Percentiles rank a stretch among this genome's conserved stretches.
These are phyloP conservation scores for Chondrosia reniformis DNA, from an alignment of 37 sponge, comb jelly and placozoan genomes.

Conservation along the genomic window DNA sequence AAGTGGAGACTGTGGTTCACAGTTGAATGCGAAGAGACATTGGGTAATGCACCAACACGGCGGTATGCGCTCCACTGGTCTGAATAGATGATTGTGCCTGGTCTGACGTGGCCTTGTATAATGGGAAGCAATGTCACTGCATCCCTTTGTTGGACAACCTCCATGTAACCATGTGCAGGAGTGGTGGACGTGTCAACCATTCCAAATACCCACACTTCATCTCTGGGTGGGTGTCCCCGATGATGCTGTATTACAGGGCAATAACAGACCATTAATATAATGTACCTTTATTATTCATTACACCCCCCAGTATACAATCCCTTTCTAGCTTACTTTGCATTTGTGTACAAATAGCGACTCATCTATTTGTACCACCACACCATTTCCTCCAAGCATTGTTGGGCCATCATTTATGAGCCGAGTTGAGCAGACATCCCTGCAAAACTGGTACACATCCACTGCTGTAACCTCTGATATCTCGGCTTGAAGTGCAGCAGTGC, in stretches of 20 bases:
- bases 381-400: conserved; percentile 3
- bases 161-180: conserved; percentile 60
- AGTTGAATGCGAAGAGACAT: conserved; percentile 29
- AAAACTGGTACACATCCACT: conserved; percentile 15
- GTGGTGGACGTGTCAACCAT: conserved; percentile 45
- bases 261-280: background rate
- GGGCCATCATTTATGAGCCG: conserved; percentile 7
- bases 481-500: conserved; percentile 10
- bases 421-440: conserved; percentile 19
- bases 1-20: conserved; percentile 65
- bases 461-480: conserved; percentile 10
- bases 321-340: background rate
- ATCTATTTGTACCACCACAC: conserved; percentile 20
- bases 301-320: too few relatives aligned
- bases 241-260: conserved; percentile 27
- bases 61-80: conserved; percentile 66
- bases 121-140: conserved; percentile 66
- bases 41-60: conserved; percentile 25
- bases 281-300: background rate
- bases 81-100: conserved; percentile 49
- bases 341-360: conserved; percentile 26
- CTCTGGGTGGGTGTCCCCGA: conserved; percentile 34
- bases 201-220: conserved; percentile 68
- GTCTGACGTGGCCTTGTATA: conserved; percentile 41
- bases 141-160: conserved; percentile 43